Percentiles rank a stretch among this genome's conserved stretches.
phyloP scores from a whole-genome alignment of 2,797 vertebrate genomes.

The Nyctibius grandis region DNA sequence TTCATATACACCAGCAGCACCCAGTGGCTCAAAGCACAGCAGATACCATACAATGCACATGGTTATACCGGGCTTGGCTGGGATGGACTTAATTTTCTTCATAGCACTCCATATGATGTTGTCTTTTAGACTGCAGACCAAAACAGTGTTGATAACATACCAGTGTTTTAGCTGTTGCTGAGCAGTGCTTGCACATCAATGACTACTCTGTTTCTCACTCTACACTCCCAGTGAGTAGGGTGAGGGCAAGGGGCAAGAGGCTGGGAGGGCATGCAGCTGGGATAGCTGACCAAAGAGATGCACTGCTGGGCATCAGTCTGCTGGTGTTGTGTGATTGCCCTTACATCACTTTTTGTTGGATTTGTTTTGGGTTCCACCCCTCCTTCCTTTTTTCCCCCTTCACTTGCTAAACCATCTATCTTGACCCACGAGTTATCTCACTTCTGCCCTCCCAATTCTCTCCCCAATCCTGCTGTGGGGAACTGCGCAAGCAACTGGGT shows the following conservation, averaged over 20 bases:
- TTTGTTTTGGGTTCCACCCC: not conserved
- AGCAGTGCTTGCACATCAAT: not conserved
- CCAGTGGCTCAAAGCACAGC: not conserved
- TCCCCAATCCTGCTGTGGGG: not conserved
- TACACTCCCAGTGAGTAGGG: not conserved
- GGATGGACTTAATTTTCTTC: not conserved
- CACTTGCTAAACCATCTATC: not conserved
- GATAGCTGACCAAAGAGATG: not conserved
- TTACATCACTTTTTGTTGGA: not conserved
- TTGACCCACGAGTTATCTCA: rapidly evolving
- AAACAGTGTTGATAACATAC: not conserved
- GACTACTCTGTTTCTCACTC: not conserved
- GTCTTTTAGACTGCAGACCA: not conserved
- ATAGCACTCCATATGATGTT: not conserved
- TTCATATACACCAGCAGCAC: not conserved
- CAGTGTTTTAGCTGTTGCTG: not conserved
- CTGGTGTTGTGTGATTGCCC: not conserved
- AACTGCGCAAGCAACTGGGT: not conserved
- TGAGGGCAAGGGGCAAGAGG: not conserved
- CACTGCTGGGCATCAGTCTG: no score
- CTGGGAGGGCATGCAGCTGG: not conserved
- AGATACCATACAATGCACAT: not conserved
- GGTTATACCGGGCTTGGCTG: not conserved
- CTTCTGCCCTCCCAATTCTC: not conserved
- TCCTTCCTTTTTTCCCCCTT: not conserved